phyloP scores from a whole-genome alignment of 2,888 invertebrate species.

The Cabera pusaria region DNA sequence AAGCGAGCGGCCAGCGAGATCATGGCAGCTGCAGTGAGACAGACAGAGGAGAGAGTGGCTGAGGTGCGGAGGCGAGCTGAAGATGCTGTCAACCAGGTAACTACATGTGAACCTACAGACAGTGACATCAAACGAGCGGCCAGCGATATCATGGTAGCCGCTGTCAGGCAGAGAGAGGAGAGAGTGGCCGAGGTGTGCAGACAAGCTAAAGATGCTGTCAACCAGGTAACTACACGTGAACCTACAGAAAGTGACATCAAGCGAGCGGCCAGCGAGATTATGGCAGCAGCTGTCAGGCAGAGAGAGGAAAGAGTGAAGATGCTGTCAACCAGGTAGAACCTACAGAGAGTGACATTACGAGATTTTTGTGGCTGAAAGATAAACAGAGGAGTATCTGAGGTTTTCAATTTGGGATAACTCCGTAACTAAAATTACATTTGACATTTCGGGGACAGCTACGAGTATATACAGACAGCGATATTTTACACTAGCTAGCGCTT shows the following conservation, averaged over 20 bases:
- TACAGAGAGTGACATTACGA: constrained; percentile 80
- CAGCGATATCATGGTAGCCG: constrained; percentile 79
- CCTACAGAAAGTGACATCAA: constrained; percentile 81
- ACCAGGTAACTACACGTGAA: constrained; percentile 84
- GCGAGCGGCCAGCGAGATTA: constrained; percentile 82
- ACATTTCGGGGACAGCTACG: too few species aligned
- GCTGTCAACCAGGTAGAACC: constrained; percentile 87
- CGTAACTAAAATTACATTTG: too few species aligned
- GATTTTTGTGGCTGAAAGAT: too few species aligned
- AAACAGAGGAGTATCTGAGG: too few species aligned
- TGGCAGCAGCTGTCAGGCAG: constrained; percentile 85
- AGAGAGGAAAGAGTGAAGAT: constrained; percentile 95
- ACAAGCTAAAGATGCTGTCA: constrained; percentile 92
- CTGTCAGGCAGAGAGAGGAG: constrained; percentile 92
- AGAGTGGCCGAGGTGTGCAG: constrained; percentile 94
- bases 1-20: constrained; percentile 84
- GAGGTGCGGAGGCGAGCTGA: constrained; percentile 95
- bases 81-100: constrained; percentile 88
- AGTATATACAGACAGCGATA: too few species aligned
- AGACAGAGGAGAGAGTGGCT: constrained; percentile 94
- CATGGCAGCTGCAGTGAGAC: constrained; percentile 84
- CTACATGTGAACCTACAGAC: constrained; percentile 71
- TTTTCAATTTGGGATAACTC: too few species aligned
- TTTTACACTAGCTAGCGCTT: too few species aligned
- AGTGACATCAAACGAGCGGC: constrained; percentile 84